Evolutionary conservation across 1,140 invertebrate genomes (phyloP), one percentile per base, ranked within the genome.

Genomic region (Hormaphis cornu): DNA sequence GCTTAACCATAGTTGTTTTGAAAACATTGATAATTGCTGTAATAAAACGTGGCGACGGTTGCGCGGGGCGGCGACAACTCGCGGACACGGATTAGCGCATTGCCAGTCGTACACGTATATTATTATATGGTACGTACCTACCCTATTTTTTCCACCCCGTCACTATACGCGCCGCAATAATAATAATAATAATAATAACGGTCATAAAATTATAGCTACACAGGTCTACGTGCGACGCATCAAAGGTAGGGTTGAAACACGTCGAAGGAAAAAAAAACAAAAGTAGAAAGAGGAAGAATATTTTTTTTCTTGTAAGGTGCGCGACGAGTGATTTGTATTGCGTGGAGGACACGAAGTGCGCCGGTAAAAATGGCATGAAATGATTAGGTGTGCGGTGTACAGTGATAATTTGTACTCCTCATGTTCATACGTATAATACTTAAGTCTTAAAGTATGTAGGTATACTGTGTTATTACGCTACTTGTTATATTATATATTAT

Each of bases 131-230:
- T n/a, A 46, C 42, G 4, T n/a, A n/a, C 12, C 18, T 46, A n/a
- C 18, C 14, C 14, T 40, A 8, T 40, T 40, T 40, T 40, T 40
- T 40, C 7, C 14, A 40, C 14, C 37, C 7, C 37, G n/a, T n/a
- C n/a, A n/a, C 37, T 7, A 40, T 14, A 8, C 37, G 37, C 37
- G 7, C 37, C 37, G 7, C 37, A 40, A 40, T 40, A 8, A 40
- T n/a, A n/a, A n/a, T n/a, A n/a, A n/a, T n/a, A n/a, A n/a, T n/a
- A 66, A 66, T 35, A 48, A 66, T 50, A 66, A 66, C 61, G 61
- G 61, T 66, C 30, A 20, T 22, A 48, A 33, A 63, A 48, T 63
- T 63, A 26, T 30, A n/a, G 12, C 12, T 37, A 44, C 26, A 18
- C 26, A 28, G n/a, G 14, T 40, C 8, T 42, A 26, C 6, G 7